Evolutionary conservation across 2,888 invertebrate genomes (phyloP), one percentile per base, ranked within the genome.

Genomic region (Cephus rjabovi): DNA sequence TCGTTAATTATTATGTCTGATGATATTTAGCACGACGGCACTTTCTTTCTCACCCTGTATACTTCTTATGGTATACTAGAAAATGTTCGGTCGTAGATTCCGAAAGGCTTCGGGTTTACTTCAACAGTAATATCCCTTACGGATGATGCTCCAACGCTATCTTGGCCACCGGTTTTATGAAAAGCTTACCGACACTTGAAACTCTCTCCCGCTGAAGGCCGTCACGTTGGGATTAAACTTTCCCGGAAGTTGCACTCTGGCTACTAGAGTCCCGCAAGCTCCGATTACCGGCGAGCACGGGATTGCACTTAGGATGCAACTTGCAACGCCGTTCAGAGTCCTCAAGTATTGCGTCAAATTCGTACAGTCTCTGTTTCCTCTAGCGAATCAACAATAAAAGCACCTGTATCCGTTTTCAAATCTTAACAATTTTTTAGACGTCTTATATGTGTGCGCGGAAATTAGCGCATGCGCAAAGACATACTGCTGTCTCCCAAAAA

Each of bases 251-350:
- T 68, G 71, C 71, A 69, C 35, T 56, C 30, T 31, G 31, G 71
- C 71, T 71, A 31, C 71, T 71, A 12, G 23, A 15, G 71, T 77
- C 80, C 74, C 81, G 78, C 80, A 81, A 82, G 78, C 80, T 84
- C 83, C 82, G 79, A 81, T 84, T 82, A 80, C 83, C 81, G 71
- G 80, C 80, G 78, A 84, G 81, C 84, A 84, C 82, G 82, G 82
- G 83, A 84, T 84, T 85, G 83, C 85, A 84, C 83, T 81, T 80
- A 78, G 78, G 34, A 78, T 81, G 79, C 33, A 81, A 84, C 80
- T 80, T 75, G 79, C 75, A 73, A 76, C 76, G 79, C 75, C 75
- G 77, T 77, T 70, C 68, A 75, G 80, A 77, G 79, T 73, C 77
- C 79, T 81, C 79, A 78, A 83, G 31, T 31, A 31, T 33, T 3